These are phyloP conservation scores for Thereva nobilitata DNA, from an alignment of 2,888 invertebrate genomes.

Conservation along the genomic window DNA sequence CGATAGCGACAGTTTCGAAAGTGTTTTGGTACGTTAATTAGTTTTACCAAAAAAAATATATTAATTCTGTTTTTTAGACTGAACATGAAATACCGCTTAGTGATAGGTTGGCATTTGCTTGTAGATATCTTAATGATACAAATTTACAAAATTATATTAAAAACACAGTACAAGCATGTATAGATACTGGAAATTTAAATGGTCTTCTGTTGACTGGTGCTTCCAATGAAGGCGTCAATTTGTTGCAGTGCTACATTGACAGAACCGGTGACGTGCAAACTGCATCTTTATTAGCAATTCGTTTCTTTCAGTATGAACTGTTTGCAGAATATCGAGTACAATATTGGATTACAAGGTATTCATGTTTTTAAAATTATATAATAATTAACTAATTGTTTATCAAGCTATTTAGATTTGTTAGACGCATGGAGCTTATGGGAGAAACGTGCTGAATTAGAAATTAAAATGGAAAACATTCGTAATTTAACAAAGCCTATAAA, in stretches of 20 bases:
- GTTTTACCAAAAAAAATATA: conserved; percentile 36
- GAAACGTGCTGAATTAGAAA: conserved; percentile 86
- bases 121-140: conserved; percentile 80
- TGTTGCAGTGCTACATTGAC: conserved; percentile 88
- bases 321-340: conserved; percentile 65
- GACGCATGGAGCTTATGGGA: conserved; percentile 92
- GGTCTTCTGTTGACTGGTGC: conserved; percentile 84
- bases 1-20: conserved; percentile 74
- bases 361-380: not conserved
- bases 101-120: conserved; percentile 90
- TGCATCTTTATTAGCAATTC: conserved; percentile 77
- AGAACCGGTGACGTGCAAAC: conserved; percentile 89
- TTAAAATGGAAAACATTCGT: conserved; percentile 68
- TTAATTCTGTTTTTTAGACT: conserved; percentile 61
- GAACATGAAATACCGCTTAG: conserved; percentile 84
- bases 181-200: conserved; percentile 77
- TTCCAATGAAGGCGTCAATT: conserved; percentile 72
- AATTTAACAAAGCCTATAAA: conserved; percentile 64
- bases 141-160: conserved; percentile 79
- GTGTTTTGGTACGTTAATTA: conserved; percentile 67
- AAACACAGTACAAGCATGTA: conserved; percentile 69
- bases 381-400: conserved; percentile 5
- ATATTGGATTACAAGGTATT: conserved; percentile 71
- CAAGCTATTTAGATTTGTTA: conserved; percentile 79
- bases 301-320: conserved; percentile 75